A percentile compares a stretch with the other conserved stretches of the same genome.
These are phyloP conservation scores for Sympetrum striolatum DNA, from an alignment of 2,888 invertebrate genomes.

Conservation along the genomic window DNA sequence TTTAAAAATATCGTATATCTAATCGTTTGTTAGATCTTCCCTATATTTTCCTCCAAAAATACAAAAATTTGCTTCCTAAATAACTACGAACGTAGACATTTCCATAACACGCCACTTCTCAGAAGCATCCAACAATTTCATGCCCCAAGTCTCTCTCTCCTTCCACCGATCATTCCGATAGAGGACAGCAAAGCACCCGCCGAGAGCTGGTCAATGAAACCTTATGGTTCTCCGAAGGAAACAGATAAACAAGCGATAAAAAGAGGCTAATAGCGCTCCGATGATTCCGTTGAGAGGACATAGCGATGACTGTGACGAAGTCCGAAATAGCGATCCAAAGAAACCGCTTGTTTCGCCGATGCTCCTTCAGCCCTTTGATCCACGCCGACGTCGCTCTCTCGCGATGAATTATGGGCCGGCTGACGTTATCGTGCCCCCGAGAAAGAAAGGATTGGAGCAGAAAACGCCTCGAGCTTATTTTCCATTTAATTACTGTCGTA, in stretches of 20 bases:
- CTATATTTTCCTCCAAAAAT: no score
- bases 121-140: no score
- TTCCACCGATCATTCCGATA: background rate
- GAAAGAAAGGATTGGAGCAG: background rate
- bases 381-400: background rate
- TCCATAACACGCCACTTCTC: no score
- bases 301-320: background rate
- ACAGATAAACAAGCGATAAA: background rate
- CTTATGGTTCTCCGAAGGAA: background rate
- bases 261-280: background rate
- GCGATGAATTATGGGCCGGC: constrained; percentile 25
- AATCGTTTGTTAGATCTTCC: no score
- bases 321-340: background rate
- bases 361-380: background rate
- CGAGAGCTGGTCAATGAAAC: constrained; percentile 31
- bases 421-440: constrained; percentile 13
- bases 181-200: background rate
- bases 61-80: no score
- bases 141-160: no score
- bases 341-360: background rate
- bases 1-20: no score
- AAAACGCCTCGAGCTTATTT: constrained; percentile 28
- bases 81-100: no score
- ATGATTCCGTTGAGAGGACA: constrained; percentile 16
- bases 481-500: constrained; percentile 36